phyloP scores from a whole-genome alignment of 2,797 vertebrate genomes.

The Craterocephalus amniculus region DNA sequence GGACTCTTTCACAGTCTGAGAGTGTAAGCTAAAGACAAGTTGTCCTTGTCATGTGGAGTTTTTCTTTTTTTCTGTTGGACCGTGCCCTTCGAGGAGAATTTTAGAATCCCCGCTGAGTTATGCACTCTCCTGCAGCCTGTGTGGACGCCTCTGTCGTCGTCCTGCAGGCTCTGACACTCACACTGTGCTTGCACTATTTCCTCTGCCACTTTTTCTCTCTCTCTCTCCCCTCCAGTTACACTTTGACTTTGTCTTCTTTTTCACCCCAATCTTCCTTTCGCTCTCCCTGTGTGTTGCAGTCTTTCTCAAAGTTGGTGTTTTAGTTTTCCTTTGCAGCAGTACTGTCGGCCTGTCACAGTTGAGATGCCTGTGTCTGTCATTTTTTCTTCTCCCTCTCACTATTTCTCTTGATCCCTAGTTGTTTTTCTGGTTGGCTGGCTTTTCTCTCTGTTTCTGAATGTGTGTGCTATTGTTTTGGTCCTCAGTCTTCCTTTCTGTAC shows the following conservation, averaged over 20 bases:
- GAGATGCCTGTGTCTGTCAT: conserved; percentile 61
- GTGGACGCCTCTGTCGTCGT: conserved; percentile 42
- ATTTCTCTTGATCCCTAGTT: conserved; percentile 46
- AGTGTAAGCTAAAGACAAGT: conserved; percentile 14
- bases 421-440: conserved; percentile 46
- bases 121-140: conserved; percentile 46
- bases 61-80: conserved; percentile 35
- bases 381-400: conserved; percentile 30
- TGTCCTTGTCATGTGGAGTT: conserved; percentile 6
- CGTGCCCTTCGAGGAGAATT: conserved; percentile 46
- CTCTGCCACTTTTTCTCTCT: conserved; percentile 48
- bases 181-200: conserved; percentile 26
- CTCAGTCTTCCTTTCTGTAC: conserved; percentile 38
- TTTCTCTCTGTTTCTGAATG: conserved; percentile 44
- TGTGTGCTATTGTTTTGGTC: conserved; percentile 46
- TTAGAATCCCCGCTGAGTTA: conserved; percentile 60
- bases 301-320: conserved; percentile 55
- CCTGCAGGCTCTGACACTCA: conserved; percentile 37
- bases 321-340: conserved; percentile 38
- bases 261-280: conserved; percentile 22
- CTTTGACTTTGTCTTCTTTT: conserved; percentile 48
- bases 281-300: conserved; percentile 34
- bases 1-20: conserved; percentile 42
- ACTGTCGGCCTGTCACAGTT: conserved; percentile 48
- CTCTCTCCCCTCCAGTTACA: conserved; percentile 50